A percentile compares a stretch with the other conserved stretches of the same genome.
Conservation (phyloP, 1,140 invertebrate species). For the Diachasma alloeum region DNA sequence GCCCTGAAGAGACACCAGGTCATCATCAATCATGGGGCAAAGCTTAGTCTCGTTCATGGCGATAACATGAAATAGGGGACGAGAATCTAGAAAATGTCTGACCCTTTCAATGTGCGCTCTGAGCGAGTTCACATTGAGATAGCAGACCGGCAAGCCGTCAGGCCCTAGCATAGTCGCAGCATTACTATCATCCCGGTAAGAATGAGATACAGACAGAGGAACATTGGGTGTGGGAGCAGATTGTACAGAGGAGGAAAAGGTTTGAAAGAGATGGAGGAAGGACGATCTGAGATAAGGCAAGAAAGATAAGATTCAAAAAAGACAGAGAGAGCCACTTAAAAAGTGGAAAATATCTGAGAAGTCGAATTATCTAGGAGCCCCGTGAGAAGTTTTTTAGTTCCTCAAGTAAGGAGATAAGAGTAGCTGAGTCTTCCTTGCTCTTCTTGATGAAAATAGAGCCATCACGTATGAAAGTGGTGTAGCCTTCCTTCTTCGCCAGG, state of each 20-base stretch:
- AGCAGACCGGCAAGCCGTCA: neutral
- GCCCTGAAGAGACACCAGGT: constrained; percentile 26
- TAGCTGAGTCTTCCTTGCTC: neutral
- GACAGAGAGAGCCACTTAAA: neutral
- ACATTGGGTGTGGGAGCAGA: too few species aligned
- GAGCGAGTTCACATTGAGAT: neutral
- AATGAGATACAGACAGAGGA: neutral
- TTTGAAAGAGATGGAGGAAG: too few species aligned
- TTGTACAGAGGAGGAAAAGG: too few species aligned
- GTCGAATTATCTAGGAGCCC: neutral
- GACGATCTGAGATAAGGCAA: too few species aligned
- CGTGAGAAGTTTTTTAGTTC: neutral
- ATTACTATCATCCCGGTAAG: neutral
- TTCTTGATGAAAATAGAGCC: neutral
- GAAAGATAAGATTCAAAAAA: neutral
- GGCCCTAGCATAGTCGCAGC: neutral
- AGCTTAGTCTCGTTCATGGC: neutral
- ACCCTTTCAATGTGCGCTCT: too few species aligned
- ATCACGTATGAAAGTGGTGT: neutral
- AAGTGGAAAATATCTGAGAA: neutral
- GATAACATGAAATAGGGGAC: neutral
- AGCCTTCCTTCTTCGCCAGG: neutral
- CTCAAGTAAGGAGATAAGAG: neutral
- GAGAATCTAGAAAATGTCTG: neutral
- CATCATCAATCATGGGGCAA: neutral